Evolutionary conservation across 2,888 invertebrate species (phyloP).

Genomic region (Drosophila eohydei): DNA sequence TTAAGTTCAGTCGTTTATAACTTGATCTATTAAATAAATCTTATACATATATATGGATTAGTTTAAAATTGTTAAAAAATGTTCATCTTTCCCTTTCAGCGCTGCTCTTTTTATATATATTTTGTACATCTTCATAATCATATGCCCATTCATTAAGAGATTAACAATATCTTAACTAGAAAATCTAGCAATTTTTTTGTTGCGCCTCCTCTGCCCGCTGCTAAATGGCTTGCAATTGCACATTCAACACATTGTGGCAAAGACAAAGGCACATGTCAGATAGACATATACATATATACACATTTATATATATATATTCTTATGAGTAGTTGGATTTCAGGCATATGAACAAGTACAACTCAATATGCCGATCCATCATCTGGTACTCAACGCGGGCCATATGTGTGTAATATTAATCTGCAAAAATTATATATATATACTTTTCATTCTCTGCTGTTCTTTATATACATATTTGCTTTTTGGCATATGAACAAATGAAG

Average conservation of each 20-base stretch:
- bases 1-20: neutral
- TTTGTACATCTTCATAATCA: conserved; percentile 12
- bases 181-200: conserved; percentile 37
- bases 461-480: conserved; percentile 6
- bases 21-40: neutral
- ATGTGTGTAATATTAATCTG: conserved; percentile 76
- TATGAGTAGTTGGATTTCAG: conserved; percentile 28
- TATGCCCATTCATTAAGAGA: conserved; percentile 42
- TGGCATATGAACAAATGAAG: conserved; percentile 68
- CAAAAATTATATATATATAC: conserved; percentile 29
- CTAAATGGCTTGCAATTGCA: conserved; percentile 60
- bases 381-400: conserved; percentile 49
- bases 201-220: neutral
- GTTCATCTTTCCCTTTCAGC: too few species aligned
- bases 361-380: conserved; percentile 50
- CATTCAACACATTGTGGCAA: conserved; percentile 71
- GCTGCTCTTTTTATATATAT: neutral
- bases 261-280: conserved; percentile 56
- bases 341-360: conserved; percentile 50
- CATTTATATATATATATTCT: conserved; percentile 1
- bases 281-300: neutral
- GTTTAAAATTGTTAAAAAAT: neutral
- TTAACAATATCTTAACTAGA: conserved; percentile 59
- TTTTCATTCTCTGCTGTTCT: conserved; percentile 1
- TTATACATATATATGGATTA: neutral